Conservation (phyloP, 2,797 vertebrate genomes). For the Siniperca obscura region DNA sequence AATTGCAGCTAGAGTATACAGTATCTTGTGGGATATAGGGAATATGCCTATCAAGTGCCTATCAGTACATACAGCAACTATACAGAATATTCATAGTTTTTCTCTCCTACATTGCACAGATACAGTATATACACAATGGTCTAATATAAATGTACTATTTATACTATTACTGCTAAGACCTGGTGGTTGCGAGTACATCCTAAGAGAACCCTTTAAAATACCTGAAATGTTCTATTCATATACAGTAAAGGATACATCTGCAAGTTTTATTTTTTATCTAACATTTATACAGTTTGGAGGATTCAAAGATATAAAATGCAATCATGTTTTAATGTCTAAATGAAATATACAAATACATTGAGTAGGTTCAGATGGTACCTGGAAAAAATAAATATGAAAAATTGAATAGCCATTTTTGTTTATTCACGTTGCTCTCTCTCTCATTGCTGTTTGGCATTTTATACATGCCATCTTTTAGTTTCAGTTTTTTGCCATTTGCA, state of each 20-base stretch:
- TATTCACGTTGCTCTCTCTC: slow-evolving; percentile 36
- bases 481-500: slow-evolving; percentile 49
- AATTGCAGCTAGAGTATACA: slow-evolving; percentile 81
- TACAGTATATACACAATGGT: slow-evolving; percentile 83
- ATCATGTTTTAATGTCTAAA: slow-evolving; percentile 28
- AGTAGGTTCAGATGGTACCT: slow-evolving; percentile 16
- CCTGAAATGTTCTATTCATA: slow-evolving; percentile 80
- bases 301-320: slow-evolving; percentile 77
- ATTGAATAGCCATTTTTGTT: slow-evolving; percentile 16
- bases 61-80: slow-evolving; percentile 86
- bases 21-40: slow-evolving; percentile 81
- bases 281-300: slow-evolving; percentile 73
- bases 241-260: slow-evolving; percentile 77
- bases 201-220: slow-evolving; percentile 84
- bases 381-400: slow-evolving; percentile 6
- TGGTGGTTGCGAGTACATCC: slow-evolving; percentile 77
- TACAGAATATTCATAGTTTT: slow-evolving; percentile 85
- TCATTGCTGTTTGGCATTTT: slow-evolving; percentile 30
- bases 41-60: slow-evolving; percentile 88
- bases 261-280: slow-evolving; percentile 73
- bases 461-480: slow-evolving; percentile 10
- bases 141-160: slow-evolving; percentile 83
- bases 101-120: slow-evolving; percentile 85
- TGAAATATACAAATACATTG: slow-evolving; percentile 21
- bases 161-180: slow-evolving; percentile 79